A percentile compares a stretch with the other conserved stretches of the same genome.
Evolutionary conservation across 2,888 invertebrate species (phyloP).

Genomic region (Dugesia japonica): DNA sequence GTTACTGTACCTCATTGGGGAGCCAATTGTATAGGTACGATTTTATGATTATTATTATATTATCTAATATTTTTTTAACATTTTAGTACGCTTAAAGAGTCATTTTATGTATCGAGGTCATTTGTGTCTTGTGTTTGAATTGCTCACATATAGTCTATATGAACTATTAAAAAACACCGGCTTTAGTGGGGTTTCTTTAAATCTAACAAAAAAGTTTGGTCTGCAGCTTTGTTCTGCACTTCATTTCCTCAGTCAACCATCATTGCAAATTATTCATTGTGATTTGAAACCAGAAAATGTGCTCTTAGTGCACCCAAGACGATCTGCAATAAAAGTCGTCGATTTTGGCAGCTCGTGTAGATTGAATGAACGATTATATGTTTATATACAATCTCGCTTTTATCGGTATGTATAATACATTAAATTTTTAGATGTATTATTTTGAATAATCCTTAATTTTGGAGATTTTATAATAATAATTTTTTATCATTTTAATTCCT

Average conservation of each 20-base stretch:
- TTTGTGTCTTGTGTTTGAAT: slow-evolving; percentile 98
- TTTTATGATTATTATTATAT: background rate
- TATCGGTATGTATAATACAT: slow-evolving; percentile 48
- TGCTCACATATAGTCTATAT: slow-evolving; percentile 95
- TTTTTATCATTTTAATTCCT: no score
- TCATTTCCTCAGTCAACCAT: slow-evolving; percentile 92
- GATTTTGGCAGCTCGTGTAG: slow-evolving; percentile 77
- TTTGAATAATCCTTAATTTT: no score
- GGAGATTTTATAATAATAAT: no score
- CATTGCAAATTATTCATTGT: slow-evolving; percentile 61
- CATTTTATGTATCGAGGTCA: slow-evolving; percentile 99
- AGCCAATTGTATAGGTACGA: slow-evolving; percentile 26
- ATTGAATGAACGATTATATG: slow-evolving; percentile 66
- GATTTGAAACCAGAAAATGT: slow-evolving; percentile 99
- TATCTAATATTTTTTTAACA: slow-evolving; percentile 28
- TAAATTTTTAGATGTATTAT: no score
- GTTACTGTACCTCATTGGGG: background rate
- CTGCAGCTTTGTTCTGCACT: slow-evolving; percentile 97
- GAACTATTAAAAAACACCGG: slow-evolving; percentile 97
- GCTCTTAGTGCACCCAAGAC: slow-evolving; percentile 93
- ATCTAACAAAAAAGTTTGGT: slow-evolving; percentile 97
- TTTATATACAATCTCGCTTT: slow-evolving; percentile 89
- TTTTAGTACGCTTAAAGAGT: slow-evolving; percentile 68
- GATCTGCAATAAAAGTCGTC: slow-evolving; percentile 98
- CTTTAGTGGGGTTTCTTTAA: slow-evolving; percentile 95